Conservation (phyloP, 2,113 vertebrate genomes). For the Gasterosteus aculeatus region DNA sequence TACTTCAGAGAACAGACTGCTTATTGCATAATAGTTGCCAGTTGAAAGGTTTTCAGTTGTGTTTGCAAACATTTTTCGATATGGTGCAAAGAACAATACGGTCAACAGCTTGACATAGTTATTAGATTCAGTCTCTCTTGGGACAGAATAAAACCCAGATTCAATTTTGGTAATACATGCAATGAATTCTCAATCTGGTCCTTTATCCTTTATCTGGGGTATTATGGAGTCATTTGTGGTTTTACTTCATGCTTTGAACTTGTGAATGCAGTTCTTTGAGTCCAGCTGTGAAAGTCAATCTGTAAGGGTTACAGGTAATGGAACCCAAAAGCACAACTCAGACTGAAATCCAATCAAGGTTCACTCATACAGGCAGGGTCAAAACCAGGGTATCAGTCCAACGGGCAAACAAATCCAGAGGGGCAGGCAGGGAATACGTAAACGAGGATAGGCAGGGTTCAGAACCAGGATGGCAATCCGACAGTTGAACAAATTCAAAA, state of each 20-base stretch:
- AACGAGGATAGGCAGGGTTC: too few relatives aligned
- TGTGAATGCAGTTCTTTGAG: slow-evolving; percentile 5
- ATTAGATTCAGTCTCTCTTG: background rate
- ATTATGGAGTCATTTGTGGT: too few relatives aligned
- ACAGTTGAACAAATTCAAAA: too few relatives aligned
- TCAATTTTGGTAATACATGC: background rate
- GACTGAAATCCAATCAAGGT: too few relatives aligned
- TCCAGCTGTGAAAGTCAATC: slow-evolving; percentile 3
- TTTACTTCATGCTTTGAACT: background rate
- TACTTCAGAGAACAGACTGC: background rate
- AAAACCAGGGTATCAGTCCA: too few relatives aligned
- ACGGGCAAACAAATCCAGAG: too few relatives aligned
- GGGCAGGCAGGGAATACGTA: too few relatives aligned
- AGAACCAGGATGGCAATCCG: too few relatives aligned
- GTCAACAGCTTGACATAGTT: background rate
- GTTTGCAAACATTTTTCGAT: background rate
- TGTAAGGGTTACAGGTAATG: too few relatives aligned
- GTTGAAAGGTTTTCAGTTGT: slow-evolving; percentile 7
- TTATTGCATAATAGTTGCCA: background rate
- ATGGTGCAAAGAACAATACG: background rate
- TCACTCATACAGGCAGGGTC: too few relatives aligned
- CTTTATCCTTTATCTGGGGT: background rate
- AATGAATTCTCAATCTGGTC: slow-evolving; percentile 1
- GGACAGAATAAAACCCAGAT: background rate
- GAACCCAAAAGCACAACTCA: too few relatives aligned